Percentiles rank a stretch among this genome's conserved stretches.
Conservation (phyloP, 2,113 vertebrate genomes). For the Megaceryle torquata region DNA sequence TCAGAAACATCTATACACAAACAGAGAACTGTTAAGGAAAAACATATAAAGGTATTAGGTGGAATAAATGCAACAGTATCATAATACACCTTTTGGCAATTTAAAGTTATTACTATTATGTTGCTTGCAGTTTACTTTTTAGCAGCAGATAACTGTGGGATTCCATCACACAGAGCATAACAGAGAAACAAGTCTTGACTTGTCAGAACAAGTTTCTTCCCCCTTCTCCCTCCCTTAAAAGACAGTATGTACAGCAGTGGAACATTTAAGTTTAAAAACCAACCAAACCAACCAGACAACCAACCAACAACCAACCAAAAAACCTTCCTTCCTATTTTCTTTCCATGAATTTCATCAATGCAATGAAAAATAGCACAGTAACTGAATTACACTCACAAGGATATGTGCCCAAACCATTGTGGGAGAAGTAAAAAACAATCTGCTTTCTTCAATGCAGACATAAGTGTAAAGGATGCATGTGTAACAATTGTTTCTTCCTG, state of each 20-base stretch:
- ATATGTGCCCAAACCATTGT: neutral
- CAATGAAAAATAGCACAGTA: neutral
- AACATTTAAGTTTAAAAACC: neutral
- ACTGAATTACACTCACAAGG: neutral
- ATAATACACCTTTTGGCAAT: constrained; percentile 2
- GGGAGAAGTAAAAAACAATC: neutral
- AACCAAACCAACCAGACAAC: too few species aligned
- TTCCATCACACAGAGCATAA: neutral
- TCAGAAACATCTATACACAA: neutral
- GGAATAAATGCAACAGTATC: neutral
- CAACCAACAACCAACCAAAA: too few species aligned
- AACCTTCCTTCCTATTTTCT: neutral
- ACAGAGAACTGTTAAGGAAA: neutral
- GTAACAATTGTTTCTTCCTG: neutral
- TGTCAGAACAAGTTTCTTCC: neutral
- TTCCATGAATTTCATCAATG: neutral
- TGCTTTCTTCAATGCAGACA: too few species aligned
- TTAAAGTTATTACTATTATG: neutral
- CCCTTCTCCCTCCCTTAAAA: neutral
- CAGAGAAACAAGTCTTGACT: neutral
- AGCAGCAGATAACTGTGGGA: neutral
- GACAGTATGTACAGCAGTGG: neutral
- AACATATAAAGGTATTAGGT: neutral
- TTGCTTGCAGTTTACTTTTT: neutral
- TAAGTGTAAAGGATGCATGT: neutral